Evolutionary conservation across 2,797 vertebrate genomes (phyloP).

Genomic region (Austrolebias charrua): DNA sequence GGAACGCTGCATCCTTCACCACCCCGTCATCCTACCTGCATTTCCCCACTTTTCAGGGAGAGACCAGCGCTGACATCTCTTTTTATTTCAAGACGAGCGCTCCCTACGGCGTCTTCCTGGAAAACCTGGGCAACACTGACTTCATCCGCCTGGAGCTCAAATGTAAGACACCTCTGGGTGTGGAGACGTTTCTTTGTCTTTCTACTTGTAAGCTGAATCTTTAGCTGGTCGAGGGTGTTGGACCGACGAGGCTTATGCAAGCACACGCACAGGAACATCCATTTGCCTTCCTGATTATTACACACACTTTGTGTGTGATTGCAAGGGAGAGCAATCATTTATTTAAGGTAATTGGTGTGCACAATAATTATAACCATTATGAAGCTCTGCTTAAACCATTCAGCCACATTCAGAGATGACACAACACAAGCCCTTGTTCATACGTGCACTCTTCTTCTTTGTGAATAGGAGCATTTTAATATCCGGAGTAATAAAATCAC

Average conservation of each 20-base stretch:
- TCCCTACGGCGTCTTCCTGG: constrained; percentile 92
- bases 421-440: constrained; percentile 40
- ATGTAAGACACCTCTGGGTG: constrained; percentile 80
- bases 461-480: constrained; percentile 12
- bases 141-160: constrained; percentile 97
- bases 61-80: constrained; percentile 96
- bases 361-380: constrained; percentile 71
- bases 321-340: constrained; percentile 65
- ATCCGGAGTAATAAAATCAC: not conserved
- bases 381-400: constrained; percentile 69
- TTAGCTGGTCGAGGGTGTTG: constrained; percentile 24
- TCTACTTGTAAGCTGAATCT: constrained; percentile 16
- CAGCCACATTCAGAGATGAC: constrained; percentile 54
- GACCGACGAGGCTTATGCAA: constrained; percentile 17
- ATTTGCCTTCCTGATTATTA: constrained; percentile 60
- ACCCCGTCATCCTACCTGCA: constrained; percentile 95
- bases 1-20: constrained; percentile 94
- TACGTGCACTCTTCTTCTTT: constrained; percentile 6
- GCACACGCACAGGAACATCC: constrained; percentile 25
- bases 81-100: constrained; percentile 98
- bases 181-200: constrained; percentile 18
- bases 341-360: constrained; percentile 72
- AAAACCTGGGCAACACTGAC: constrained; percentile 95
- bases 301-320: constrained; percentile 56
- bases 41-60: constrained; percentile 96